Evolutionary conservation across 1,140 invertebrate genomes (phyloP), one percentile per base, ranked within the genome.

Genomic region (Drosophila seguyi): DNA sequence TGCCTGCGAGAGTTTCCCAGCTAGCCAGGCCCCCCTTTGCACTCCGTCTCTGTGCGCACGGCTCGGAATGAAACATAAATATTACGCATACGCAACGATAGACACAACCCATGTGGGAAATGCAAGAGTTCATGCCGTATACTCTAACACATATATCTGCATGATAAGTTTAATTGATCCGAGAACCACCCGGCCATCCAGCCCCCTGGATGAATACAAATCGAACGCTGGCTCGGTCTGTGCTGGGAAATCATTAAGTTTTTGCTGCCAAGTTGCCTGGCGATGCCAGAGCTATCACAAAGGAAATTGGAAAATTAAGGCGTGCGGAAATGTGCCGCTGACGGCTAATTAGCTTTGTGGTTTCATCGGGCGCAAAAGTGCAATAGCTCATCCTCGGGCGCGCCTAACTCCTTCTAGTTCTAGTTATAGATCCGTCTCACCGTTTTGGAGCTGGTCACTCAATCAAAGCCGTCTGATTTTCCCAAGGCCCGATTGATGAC

Each of bases 341-440:
- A 84, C 68, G 62, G 75, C 81, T 90, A 90, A 90, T 90, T 90
- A 90, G 85, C 78, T 90, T 81, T 90, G 85, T 66, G 85, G 65
- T 56, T 67, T 56, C 44, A 44, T 65, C 48, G n/a, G 56, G 29
- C 53, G 45, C 71, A 62, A 41, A 47, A 85, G 60, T 67, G 60
- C 77, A 61, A 69, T 39, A 62, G 55, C 65, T 48, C 71, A 56
- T 61, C 39, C 59, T 55, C 41, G 52, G 52, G 69, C 61, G 20
- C 41, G 25, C 25, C 14, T 11, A 39, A 20, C 29, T 13, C 14
- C 13, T 36, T 22, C 50, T 14, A 29, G 10, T 20, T n/a, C 11
- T 27, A 57, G 20, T 41, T 20, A 11, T 7, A 31, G 38, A 16
- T 48, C 14, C 22, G 45, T 5, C 16, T 47, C 20, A n/a, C 20